Conservation (phyloP, 2,797 vertebrate species). For the Cyclopterus lumpus region DNA sequence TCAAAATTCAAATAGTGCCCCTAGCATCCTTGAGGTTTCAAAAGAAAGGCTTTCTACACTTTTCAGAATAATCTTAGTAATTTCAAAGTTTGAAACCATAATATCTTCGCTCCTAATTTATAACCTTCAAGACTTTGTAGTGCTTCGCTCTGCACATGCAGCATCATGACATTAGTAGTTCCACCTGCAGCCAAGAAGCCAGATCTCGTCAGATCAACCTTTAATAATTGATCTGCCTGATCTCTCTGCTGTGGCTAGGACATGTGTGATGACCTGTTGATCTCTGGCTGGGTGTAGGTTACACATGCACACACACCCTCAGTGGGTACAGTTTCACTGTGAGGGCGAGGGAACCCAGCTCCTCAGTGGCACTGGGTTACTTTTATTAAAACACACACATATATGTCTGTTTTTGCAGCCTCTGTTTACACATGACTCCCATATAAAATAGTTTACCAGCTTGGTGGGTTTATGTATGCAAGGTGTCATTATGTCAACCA, state of each 20-base stretch:
- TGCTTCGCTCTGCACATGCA: slow-evolving; percentile 7
- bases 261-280: slow-evolving; percentile 75
- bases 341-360: background rate
- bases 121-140: slow-evolving; percentile 32
- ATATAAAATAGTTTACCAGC: slow-evolving; percentile 17
- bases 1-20: background rate
- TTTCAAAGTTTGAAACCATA: background rate
- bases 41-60: too few species aligned
- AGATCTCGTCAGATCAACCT: slow-evolving; percentile 35
- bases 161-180: slow-evolving; percentile 20
- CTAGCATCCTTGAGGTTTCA: background rate
- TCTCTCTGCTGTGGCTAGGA: slow-evolving; percentile 66
- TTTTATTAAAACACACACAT: slow-evolving; percentile 19
- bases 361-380: background rate
- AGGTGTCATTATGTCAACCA: slow-evolving; percentile 70
- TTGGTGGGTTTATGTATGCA: slow-evolving; percentile 47
- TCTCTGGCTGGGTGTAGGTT: slow-evolving; percentile 71
- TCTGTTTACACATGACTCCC: slow-evolving; percentile 20
- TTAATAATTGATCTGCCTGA: slow-evolving; percentile 75
- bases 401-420: background rate
- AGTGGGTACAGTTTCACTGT: slow-evolving; percentile 61
- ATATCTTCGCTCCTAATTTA: background rate
- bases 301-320: slow-evolving; percentile 53
- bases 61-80: background rate
- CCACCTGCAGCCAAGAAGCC: slow-evolving; percentile 27